Conservation (phyloP, 2,888 invertebrate genomes). For the Cryptocephalus moraei region DNA sequence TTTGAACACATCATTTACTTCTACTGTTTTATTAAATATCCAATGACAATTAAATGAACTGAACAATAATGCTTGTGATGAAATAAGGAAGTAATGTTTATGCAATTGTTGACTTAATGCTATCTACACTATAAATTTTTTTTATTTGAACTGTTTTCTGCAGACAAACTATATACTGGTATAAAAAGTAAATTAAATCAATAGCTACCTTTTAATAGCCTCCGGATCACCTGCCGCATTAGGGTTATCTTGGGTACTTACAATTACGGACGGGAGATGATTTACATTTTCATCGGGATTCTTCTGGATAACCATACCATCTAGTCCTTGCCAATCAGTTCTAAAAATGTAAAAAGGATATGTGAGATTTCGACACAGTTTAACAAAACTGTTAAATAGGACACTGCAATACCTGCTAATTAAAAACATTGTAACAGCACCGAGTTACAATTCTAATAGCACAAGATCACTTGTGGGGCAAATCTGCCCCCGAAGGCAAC, state of each 20-base stretch:
- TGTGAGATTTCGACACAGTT: constrained; percentile 5
- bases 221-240: constrained; percentile 22
- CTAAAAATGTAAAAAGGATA: constrained; percentile 31
- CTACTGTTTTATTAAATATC: too few relatives aligned
- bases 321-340: constrained; percentile 60
- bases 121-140: too few relatives aligned
- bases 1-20: too few relatives aligned
- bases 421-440: not conserved
- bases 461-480: too few relatives aligned
- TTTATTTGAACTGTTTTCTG: not conserved
- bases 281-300: constrained; percentile 55
- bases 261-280: constrained; percentile 34
- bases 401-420: not conserved
- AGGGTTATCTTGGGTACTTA: constrained; percentile 24
- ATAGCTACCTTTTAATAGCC: constrained; percentile 36
- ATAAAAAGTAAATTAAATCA: too few relatives aligned
- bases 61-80: not conserved
- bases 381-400: too few relatives aligned
- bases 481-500: too few relatives aligned
- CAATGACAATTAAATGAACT: too few relatives aligned
- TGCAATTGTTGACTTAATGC: too few relatives aligned
- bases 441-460: not conserved
- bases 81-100: too few relatives aligned
- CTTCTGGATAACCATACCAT: constrained; percentile 63
- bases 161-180: not conserved